Evolutionary conservation across 2,113 vertebrate genomes (phyloP), one percentile per base, ranked within the genome.

Genomic region (Promerops cafer): DNA sequence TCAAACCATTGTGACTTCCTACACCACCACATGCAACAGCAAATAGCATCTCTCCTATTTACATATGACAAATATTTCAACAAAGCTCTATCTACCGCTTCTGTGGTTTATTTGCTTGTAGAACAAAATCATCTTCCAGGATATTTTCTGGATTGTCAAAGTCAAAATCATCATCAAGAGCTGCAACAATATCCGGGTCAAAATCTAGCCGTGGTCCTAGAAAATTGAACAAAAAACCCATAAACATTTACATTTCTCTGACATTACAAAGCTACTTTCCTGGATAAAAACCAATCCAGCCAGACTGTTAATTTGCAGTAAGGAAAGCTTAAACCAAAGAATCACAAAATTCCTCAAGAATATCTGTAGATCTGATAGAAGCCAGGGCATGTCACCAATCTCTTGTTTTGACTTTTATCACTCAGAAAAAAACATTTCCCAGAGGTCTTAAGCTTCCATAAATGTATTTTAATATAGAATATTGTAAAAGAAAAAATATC

Each of bases 161-260:
- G 96, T 99, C 98, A 96, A 99, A 99, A 96, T 99, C 99, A 74
- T 99, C 99, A 93, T 99, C 99, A 33, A 99, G 98, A 44, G 98
- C 99, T 2, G 99, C 99, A 66, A 99, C 98, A 56, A 99, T 99
- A 95, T 99, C 99, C 5, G 99, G 99, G 94, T 99, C 99, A 98
- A 99, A 98, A 97, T 99, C 99, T 57, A 99, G 95, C 13, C 99
- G 97, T 1, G 99, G 99, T 22, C 99, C 99, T 99, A 96, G 17
- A 85, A 76, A 53, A 13, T 87, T 49, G 49, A 71, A 84, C 56
- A 60, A 10, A 5, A 5, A 40, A 81, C 64, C 49, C 27, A 31
- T 49, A 16, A 61, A 20, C 30, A 78, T 40, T 2, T 28, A 75
- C 11, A 33, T 57, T 91, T 42, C 13, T 63, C 74, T 81, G 33